Base-by-base conservation (phyloP, 2,888 invertebrate species). In the Zygaena filipendulae region DNA sequence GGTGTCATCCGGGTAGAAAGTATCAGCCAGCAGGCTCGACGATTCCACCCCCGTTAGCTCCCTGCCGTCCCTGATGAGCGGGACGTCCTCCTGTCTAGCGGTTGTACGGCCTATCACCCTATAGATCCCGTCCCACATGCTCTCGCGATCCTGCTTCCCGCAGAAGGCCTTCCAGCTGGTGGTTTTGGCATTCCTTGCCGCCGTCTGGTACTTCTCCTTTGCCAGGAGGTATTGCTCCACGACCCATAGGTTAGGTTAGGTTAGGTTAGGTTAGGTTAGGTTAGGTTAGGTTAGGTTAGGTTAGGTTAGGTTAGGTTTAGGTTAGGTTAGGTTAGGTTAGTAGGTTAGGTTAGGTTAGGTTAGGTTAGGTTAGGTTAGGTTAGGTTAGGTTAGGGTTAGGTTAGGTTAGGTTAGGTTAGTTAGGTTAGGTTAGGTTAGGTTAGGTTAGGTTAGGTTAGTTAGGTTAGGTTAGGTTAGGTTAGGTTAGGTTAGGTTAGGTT, bases 231-330 rank as follows among this genome's bases (percentile, higher is more conserved):
- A n/a, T n/a, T n/a, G n/a, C n/a, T n/a, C n/a, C n/a, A n/a, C n/a
- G n/a, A n/a, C n/a, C n/a, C n/a, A n/a, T 33, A 33, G 33, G 33
- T 33, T 33, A 33, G 33, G 33, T 33, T 33, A 33, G 33, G 33
- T 33, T 33, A 33, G 33, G 33, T 33, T 33, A 33, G 33, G 33
- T 33, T 33, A 33, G 33, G 33, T 33, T 35, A 35, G 35, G 35
- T 35, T 35, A 35, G 35, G 35, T 35, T 35, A 35, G 35, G 35
- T 35, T 35, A 35, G 35, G 35, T 35, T 35, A 35, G 35, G 35
- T 35, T 35, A 35, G 35, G 35, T 35, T 35, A 31, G 31, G 31
- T 35, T 35, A 28, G 25, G 23, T 31, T 31, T 16, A 18, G 31
- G 13, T 27, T 25, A 7, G 16, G 4, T 16, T 6, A 7, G 16